Evolutionary conservation across 2,888 invertebrate genomes (phyloP).

Genomic region (Sarcophaga variegata): DNA sequence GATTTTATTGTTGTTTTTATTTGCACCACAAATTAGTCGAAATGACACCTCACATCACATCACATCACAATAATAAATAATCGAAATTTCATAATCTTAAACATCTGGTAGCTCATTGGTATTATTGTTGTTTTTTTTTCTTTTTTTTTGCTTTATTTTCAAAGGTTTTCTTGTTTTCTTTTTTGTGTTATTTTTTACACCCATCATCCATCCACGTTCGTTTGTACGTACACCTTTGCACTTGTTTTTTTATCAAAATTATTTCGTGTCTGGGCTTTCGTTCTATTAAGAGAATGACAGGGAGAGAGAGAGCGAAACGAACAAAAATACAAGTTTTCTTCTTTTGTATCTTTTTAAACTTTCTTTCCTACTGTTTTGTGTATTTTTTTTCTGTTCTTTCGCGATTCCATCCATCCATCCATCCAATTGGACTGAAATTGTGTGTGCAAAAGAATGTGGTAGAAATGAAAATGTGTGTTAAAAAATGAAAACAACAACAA

Average conservation of each 20-base stretch:
- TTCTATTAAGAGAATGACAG: background rate
- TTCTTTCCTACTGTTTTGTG: conserved; percentile 5
- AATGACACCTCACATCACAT: no score
- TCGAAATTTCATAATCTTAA: background rate
- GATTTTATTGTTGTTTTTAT: no score
- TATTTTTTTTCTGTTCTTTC: conserved; percentile 16
- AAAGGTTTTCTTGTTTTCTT: background rate
- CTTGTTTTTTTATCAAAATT: conserved; percentile 36
- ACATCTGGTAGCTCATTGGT: conserved; percentile 4
- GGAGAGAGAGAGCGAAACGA: background rate
- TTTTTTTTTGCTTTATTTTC: background rate
- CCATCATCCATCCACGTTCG: background rate
- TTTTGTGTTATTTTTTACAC: conserved; percentile 6
- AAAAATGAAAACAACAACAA: conserved; percentile 23
- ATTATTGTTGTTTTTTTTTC: background rate
- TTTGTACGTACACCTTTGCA: conserved; percentile 13
- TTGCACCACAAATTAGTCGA: no score
- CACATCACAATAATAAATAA: no score
- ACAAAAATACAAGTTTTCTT: conserved; percentile 35
- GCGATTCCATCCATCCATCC: conserved; percentile 4
- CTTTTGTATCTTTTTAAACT: conserved; percentile 7
- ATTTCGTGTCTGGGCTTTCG: conserved; percentile 29
- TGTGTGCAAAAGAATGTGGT: conserved; percentile 15
- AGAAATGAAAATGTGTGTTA: conserved; percentile 33
- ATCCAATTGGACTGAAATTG: background rate